Evolutionary conservation across 1,140 invertebrate species (phyloP).

Genomic region (Choristoneura fumiferana): DNA sequence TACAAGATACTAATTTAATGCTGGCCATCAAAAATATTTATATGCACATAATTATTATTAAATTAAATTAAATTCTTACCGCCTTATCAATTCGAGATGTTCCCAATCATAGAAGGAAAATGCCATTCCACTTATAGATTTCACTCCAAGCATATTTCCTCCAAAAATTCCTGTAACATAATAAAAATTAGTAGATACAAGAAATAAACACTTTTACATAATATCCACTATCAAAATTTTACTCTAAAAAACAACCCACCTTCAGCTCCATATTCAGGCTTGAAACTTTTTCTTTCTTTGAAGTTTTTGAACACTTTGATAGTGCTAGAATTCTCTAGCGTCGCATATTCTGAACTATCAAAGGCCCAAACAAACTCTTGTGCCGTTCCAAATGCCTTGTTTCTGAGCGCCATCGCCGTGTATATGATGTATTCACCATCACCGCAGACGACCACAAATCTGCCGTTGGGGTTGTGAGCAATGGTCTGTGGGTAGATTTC

Average conservation of each 20-base stretch:
- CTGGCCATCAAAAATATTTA: too few species aligned
- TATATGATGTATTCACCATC: slow-evolving; percentile 99
- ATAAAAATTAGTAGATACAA: too few species aligned
- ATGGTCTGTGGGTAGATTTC: slow-evolving; percentile 99
- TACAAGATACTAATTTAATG: too few species aligned
- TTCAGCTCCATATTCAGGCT: slow-evolving; percentile 97
- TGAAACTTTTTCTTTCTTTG: slow-evolving; percentile 97
- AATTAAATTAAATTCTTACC: slow-evolving; percentile 56
- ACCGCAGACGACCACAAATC: slow-evolving; percentile 99
- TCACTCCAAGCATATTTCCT: slow-evolving; percentile 95
- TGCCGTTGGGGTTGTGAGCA: slow-evolving; percentile 98
- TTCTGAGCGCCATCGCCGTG: slow-evolving; percentile 98
- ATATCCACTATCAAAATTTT: too few species aligned
- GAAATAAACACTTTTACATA: too few species aligned
- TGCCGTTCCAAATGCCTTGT: slow-evolving; percentile 98
- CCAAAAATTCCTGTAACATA: slow-evolving; percentile 91
- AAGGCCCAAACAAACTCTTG: slow-evolving; percentile 99
- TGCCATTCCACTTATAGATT: slow-evolving; percentile 92
- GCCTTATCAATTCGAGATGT: slow-evolving; percentile 91
- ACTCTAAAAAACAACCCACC: slow-evolving; percentile 69
- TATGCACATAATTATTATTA: too few species aligned
- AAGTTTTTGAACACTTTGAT: slow-evolving; percentile 99
- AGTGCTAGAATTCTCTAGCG: slow-evolving; percentile 93
- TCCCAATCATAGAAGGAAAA: slow-evolving; percentile 99
- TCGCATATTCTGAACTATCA: slow-evolving; percentile 97